Evolutionary conservation across 2,888 invertebrate genomes (phyloP).

Genomic region (Phengaris alcon): DNA sequence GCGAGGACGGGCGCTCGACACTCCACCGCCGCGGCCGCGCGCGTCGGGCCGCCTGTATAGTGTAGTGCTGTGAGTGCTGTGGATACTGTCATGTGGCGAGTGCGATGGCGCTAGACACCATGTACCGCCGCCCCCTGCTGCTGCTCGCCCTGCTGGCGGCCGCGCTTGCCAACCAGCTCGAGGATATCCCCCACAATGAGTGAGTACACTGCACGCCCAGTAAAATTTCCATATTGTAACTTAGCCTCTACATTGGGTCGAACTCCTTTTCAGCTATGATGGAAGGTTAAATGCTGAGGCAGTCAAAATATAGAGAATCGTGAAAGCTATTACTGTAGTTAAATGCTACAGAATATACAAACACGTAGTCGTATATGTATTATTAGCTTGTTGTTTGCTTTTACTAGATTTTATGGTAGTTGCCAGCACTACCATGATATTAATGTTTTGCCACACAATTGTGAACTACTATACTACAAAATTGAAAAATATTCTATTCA

Average conservation of each 20-base stretch:
- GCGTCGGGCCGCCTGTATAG: conserved; percentile 58
- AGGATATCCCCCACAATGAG: conserved; percentile 95
- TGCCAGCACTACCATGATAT: too few relatives aligned
- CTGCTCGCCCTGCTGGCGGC: conserved; percentile 60
- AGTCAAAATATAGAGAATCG: background rate
- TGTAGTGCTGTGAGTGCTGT: conserved; percentile 47
- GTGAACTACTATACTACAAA: too few relatives aligned
- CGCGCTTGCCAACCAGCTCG: conserved; percentile 86
- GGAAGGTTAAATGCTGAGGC: background rate
- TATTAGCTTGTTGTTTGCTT: too few relatives aligned
- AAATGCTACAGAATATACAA: too few relatives aligned
- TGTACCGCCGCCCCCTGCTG: conserved; percentile 60
- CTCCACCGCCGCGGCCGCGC: conserved; percentile 56
- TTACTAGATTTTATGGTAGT: too few relatives aligned
- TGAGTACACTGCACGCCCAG: conserved; percentile 72
- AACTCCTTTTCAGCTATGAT: background rate
- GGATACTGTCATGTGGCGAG: conserved; percentile 65
- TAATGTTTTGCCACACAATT: too few relatives aligned
- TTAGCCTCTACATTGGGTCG: background rate
- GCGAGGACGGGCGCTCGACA: conserved; percentile 52
- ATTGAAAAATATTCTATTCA: background rate
- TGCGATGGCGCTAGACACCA: conserved; percentile 63
- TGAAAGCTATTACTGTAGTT: background rate
- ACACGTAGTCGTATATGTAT: too few relatives aligned
- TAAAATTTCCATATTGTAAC: background rate